Percentiles rank a stretch among this genome's conserved stretches.
Evolutionary conservation across 2,797 vertebrate genomes (phyloP).

Genomic region (Tympanoctomys barrerae): DNA sequence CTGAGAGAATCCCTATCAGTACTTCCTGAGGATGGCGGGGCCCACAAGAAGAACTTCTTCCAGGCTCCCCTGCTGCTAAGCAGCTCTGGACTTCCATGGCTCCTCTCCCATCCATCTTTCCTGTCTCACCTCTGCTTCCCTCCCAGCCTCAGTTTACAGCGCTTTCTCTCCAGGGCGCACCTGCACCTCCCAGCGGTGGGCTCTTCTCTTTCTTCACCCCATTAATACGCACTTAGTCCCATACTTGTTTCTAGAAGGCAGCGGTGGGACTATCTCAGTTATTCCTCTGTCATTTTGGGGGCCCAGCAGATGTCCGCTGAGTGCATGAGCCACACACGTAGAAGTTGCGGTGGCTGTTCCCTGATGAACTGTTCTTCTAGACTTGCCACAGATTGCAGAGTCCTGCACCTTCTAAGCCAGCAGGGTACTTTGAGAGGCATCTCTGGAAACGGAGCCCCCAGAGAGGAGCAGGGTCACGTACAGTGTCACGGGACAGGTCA

Average conservation of each 20-base stretch:
- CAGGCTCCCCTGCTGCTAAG: background rate
- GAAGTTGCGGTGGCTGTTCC: background rate
- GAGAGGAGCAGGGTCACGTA: background rate
- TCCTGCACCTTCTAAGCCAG: background rate
- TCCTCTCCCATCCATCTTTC: background rate
- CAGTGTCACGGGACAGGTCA: background rate
- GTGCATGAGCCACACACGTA: background rate
- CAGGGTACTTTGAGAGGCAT: background rate
- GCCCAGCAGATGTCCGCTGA: background rate
- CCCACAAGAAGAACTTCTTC: background rate
- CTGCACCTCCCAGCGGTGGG: background rate
- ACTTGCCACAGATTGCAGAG: background rate
- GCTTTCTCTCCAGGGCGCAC: background rate
- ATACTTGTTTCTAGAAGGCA: background rate
- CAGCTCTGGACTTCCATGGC: background rate
- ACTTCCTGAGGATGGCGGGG: background rate
- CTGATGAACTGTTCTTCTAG: background rate
- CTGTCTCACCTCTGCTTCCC: rapidly evolving
- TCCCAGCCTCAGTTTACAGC: background rate
- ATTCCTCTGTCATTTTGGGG: background rate
- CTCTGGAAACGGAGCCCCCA: constrained; percentile 15
- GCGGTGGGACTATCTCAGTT: background rate
- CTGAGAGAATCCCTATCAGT: background rate
- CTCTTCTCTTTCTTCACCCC: background rate
- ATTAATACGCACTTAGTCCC: background rate